These are phyloP conservation scores for Poeciliopsis prolifica DNA, from an alignment of 2,113 vertebrate species.

Conservation along the genomic window DNA sequence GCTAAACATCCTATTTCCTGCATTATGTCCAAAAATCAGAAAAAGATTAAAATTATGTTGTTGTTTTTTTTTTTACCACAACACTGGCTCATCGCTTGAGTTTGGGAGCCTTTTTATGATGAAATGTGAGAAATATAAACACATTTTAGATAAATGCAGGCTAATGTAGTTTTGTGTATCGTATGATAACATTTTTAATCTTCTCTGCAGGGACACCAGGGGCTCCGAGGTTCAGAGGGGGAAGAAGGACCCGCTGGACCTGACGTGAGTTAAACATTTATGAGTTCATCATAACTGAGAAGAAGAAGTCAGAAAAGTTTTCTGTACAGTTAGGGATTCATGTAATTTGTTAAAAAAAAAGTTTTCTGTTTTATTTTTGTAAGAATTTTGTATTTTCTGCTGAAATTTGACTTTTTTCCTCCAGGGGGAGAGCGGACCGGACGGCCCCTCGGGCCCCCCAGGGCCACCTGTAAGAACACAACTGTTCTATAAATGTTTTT, in stretches of 20 bases:
- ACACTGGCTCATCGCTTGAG: neutral
- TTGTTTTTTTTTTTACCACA: neutral
- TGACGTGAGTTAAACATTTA: conserved; percentile 76
- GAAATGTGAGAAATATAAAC: too few relatives aligned
- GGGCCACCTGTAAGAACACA: conserved; percentile 80
- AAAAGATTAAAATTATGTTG: neutral
- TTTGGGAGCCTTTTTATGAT: neutral
- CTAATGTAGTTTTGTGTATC: too few relatives aligned
- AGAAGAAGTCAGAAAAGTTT: neutral
- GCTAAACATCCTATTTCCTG: too few relatives aligned
- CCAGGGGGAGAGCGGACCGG: conserved; percentile 84
- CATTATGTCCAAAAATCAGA: neutral
- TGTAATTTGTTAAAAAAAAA: neutral
- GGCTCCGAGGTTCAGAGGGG: conserved; percentile 79
- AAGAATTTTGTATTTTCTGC: too few relatives aligned
- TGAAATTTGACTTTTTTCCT: neutral
- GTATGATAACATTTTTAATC: conserved; percentile 9
- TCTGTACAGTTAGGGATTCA: neutral
- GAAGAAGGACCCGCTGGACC: conserved; percentile 79
- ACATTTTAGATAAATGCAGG: neutral
- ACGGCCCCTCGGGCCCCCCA: conserved; percentile 75
- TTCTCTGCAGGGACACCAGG: conserved; percentile 79
- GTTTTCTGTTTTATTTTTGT: too few relatives aligned
- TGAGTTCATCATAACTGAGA: neutral
- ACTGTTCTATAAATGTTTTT: neutral